A percentile compares a stretch with the other conserved stretches of the same genome.
These are phyloP conservation scores for Laticauda colubrina DNA, from an alignment of 2,113 vertebrate genomes.

Conservation along the genomic window DNA sequence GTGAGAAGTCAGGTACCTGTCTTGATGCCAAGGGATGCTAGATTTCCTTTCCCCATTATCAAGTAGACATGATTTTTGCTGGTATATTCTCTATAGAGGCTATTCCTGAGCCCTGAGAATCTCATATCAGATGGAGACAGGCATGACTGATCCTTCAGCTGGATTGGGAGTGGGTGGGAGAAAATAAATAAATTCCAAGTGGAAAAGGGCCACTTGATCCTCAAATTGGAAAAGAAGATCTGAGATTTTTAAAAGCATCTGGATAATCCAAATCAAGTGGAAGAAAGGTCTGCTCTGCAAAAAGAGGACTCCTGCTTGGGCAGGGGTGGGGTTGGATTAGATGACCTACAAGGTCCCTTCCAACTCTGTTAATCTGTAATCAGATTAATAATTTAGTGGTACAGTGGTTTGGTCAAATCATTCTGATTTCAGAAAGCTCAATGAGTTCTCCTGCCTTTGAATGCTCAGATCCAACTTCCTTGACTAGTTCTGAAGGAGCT, in stretches of 20 bases:
- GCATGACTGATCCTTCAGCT: background rate
- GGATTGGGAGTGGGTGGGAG: background rate
- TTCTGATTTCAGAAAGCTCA: background rate
- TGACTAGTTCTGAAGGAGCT: background rate
- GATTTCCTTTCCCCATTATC: constrained; percentile 30
- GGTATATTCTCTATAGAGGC: background rate
- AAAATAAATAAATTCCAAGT: background rate
- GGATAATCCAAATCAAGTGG: background rate
- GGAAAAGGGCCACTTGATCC: background rate
- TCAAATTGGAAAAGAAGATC: background rate
- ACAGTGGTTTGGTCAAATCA: background rate
- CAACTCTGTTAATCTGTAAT: too few species aligned
- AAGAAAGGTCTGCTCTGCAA: background rate
- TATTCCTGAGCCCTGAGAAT: background rate
- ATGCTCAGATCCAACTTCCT: background rate
- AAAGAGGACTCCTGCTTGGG: background rate
- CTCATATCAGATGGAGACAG: background rate
- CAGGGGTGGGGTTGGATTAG: too few species aligned
- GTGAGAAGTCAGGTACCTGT: background rate
- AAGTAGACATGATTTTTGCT: constrained; percentile 1
- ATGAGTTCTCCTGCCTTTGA: background rate
- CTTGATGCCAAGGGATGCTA: constrained; percentile 13
- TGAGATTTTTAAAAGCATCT: background rate
- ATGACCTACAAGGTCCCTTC: too few species aligned
- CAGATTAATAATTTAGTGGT: too few species aligned